A percentile compares a stretch with the other conserved stretches of the same genome.
Conservation (phyloP, 2,797 vertebrate species). For the Melanotaenia nigrans region DNA sequence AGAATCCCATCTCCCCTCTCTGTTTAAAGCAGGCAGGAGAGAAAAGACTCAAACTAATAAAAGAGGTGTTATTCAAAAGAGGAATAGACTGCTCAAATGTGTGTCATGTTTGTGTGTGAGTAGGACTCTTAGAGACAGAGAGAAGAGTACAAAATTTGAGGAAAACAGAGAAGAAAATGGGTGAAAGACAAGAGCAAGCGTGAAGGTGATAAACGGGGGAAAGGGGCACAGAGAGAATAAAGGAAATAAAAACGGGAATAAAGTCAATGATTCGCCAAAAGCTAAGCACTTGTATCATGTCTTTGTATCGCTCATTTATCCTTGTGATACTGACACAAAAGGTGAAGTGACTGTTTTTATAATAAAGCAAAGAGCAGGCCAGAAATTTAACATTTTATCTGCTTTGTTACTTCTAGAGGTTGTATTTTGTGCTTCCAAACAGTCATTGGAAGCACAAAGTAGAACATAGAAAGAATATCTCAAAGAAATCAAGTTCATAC, state of each 20-base stretch:
- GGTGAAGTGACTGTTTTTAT: conserved; percentile 64
- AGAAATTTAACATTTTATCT: conserved; percentile 46
- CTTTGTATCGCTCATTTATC: conserved; percentile 53
- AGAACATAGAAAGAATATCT: conserved; percentile 11
- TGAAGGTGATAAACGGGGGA: conserved; percentile 29
- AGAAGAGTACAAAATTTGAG: conserved; percentile 30
- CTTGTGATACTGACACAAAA: conserved; percentile 66
- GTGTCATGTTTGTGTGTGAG: conserved; percentile 62
- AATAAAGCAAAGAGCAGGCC: conserved; percentile 67
- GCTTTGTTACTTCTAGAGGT: conserved; percentile 60
- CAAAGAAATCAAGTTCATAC: neutral
- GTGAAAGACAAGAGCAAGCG: conserved; percentile 36
- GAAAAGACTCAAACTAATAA: conserved; percentile 77
- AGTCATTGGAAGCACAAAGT: conserved; percentile 13
- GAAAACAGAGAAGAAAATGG: conserved; percentile 38
- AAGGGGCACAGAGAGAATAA: conserved; percentile 42
- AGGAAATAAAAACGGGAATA: conserved; percentile 43
- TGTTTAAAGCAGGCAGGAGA: conserved; percentile 77
- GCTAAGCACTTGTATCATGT: conserved; percentile 43
- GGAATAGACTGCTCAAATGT: conserved; percentile 69
- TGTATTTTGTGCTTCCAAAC: conserved; percentile 23
- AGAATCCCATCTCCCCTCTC: conserved; percentile 79
- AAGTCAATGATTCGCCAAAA: conserved; percentile 56
- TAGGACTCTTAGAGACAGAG: conserved; percentile 18
- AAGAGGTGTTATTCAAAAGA: conserved; percentile 80